These are phyloP conservation scores for Drosophila kikkawai DNA, from an alignment of 1,140 invertebrate species.

Conservation along the genomic window DNA sequence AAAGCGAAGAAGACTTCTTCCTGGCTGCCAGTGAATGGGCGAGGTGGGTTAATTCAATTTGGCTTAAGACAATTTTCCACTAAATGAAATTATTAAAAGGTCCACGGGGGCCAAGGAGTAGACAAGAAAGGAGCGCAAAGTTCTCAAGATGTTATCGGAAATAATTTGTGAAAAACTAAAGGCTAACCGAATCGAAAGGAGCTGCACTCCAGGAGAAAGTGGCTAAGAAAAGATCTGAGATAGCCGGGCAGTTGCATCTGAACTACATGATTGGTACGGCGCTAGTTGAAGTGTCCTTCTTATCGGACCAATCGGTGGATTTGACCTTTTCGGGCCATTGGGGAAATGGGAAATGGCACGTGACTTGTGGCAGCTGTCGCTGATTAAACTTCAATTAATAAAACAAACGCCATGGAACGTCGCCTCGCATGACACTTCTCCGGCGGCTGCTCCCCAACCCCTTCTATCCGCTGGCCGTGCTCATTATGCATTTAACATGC, in stretches of 20 bases:
- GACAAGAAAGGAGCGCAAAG: neutral
- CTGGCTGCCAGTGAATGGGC: neutral
- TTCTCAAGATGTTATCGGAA: conserved; percentile 65
- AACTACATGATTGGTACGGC: neutral
- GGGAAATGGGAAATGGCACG: conserved; percentile 27
- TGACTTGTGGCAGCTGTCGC: conserved; percentile 59
- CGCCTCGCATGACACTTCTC: conserved; percentile 54
- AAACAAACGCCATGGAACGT: conserved; percentile 71
- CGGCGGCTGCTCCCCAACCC: conserved; percentile 1
- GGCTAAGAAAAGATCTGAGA: conserved; percentile 7
- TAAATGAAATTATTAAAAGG: conserved; percentile 78
- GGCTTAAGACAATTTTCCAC: conserved; percentile 64
- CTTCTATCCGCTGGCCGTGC: conserved; percentile 4
- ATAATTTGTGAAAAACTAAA: conserved; percentile 66
- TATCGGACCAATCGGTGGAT: conserved; percentile 1
- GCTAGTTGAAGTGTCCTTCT: conserved; percentile 15
- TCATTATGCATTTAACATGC: conserved; percentile 79
- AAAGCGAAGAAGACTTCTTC: conserved; percentile 7
- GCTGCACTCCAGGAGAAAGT: neutral
- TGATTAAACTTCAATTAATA: conserved; percentile 80
- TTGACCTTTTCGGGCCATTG: conserved; percentile 35
- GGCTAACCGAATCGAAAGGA: conserved; percentile 4
- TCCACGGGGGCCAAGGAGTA: neutral
- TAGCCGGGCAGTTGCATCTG: neutral
- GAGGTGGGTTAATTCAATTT: conserved; percentile 70